These are phyloP conservation scores for Aurelia coerulea DNA, from an alignment of 30 jellyfish, hydroid and myxozoan genomes.

Conservation along the genomic window DNA sequence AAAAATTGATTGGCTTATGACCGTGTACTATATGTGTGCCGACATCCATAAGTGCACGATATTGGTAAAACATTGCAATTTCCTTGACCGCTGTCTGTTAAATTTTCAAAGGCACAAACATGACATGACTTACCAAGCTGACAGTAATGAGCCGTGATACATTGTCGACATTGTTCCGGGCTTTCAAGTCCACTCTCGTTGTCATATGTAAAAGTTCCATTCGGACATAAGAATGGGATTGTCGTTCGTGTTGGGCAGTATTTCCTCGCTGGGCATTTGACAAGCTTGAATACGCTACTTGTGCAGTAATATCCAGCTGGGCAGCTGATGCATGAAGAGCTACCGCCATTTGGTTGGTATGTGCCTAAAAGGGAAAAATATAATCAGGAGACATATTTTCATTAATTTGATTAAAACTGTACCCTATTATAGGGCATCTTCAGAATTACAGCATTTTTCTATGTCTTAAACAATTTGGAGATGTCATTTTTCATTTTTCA, in stretches of 20 bases:
- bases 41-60: too few species aligned
- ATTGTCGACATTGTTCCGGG: slow-evolving; percentile 84
- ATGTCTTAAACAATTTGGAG: too few species aligned
- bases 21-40: too few species aligned
- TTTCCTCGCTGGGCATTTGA: slow-evolving; percentile 87
- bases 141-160: slow-evolving; percentile 86
- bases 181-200: slow-evolving; percentile 87
- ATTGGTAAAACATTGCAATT: too few species aligned
- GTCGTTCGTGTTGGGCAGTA: slow-evolving; percentile 87
- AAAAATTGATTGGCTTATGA: too few species aligned
- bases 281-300: slow-evolving; percentile 77
- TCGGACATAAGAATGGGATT: slow-evolving; percentile 88
- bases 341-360: slow-evolving; percentile 79
- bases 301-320: slow-evolving; percentile 98
- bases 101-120: too few species aligned
- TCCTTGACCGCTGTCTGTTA: too few species aligned
- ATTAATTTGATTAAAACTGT: not conserved
- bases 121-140: slow-evolving; percentile 69
- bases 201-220: slow-evolving; percentile 93
- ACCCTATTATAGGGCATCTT: not conserved
- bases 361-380: slow-evolving; percentile 68
- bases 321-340: slow-evolving; percentile 73
- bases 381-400: not conserved
- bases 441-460: not conserved
- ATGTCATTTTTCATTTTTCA: too few species aligned